phyloP scores from a whole-genome alignment of 2,888 invertebrate species.

The Tortricodes alternella region DNA sequence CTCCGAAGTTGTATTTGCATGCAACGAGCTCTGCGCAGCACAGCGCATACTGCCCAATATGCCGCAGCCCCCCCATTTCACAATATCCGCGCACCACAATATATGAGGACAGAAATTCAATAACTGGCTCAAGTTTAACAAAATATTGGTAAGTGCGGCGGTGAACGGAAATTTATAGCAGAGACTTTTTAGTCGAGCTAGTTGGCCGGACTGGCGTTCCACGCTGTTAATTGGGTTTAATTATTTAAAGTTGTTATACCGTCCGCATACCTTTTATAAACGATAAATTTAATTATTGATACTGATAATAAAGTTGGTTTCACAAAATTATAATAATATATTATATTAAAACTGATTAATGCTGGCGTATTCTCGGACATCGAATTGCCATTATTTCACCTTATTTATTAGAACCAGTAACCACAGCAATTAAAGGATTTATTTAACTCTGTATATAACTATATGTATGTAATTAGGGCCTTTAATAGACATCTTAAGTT shows the following conservation, averaged over 20 bases:
- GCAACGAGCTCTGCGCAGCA: background rate
- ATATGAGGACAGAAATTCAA: constrained; percentile 40
- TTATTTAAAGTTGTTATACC: background rate
- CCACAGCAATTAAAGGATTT: no score
- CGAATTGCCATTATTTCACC: no score
- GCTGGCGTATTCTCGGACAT: no score
- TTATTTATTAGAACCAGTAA: no score
- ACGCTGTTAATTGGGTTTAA: background rate
- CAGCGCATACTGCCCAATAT: constrained; percentile 20
- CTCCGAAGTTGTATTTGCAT: constrained; percentile 13
- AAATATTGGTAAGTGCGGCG: constrained; percentile 42
- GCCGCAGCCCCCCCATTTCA: constrained; percentile 5
- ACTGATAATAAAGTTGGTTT: no score
- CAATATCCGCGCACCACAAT: constrained; percentile 21
- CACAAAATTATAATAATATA: no score
- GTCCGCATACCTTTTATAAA: no score
- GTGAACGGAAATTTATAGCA: constrained; percentile 43
- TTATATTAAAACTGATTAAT: no score
- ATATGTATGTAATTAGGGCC: no score
- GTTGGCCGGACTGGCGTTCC: constrained; percentile 34
- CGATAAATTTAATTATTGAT: no score
- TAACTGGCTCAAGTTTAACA: constrained; percentile 44
- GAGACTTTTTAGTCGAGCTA: constrained; percentile 40
- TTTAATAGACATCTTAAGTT: no score
- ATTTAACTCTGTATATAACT: no score